Percentiles rank a stretch among this genome's conserved stretches.
Conservation (phyloP, 2,888 invertebrate species). For the Ormyrus pomaceus region DNA sequence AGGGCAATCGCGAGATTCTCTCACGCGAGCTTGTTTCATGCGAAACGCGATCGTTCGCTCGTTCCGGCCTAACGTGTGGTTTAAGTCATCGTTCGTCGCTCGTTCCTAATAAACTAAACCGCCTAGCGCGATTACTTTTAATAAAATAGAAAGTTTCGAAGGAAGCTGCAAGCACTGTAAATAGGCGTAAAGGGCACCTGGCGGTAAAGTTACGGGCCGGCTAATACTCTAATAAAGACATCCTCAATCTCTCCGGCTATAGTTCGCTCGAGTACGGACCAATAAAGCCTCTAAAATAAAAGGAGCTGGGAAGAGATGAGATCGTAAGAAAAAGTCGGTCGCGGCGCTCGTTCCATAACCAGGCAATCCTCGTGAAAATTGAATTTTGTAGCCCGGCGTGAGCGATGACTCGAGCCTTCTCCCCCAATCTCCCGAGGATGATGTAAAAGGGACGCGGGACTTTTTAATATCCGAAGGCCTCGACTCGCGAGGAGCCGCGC, state of each 20-base stretch:
- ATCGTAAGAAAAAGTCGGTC: conserved; percentile 15
- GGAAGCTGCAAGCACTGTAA: too few species aligned
- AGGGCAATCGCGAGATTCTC: conserved; percentile 29
- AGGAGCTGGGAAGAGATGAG: background rate
- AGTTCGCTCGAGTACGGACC: too few species aligned
- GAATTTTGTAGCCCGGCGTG: conserved; percentile 34
- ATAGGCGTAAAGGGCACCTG: too few species aligned
- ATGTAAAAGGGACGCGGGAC: conserved; percentile 48
- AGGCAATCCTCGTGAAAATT: conserved; percentile 41
- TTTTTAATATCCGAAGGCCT: conserved; percentile 49
- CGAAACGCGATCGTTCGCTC: too few species aligned
- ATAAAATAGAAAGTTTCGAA: too few species aligned
- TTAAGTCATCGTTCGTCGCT: background rate
- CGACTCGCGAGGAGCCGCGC: conserved; percentile 17
- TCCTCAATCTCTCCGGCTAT: background rate
- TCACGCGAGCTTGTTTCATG: conserved; percentile 29
- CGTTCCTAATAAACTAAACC: background rate
- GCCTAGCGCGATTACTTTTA: too few species aligned
- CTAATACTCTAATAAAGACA: conserved; percentile 29
- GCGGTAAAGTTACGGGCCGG: background rate
- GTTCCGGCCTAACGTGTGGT: background rate
- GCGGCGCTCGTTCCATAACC: background rate
- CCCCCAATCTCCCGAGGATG: conserved; percentile 44
- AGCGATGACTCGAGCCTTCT: conserved; percentile 29
- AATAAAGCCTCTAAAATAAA: background rate